Base-by-base conservation (phyloP, 2,797 vertebrate genomes). In the Geotrypetes seraphini region DNA sequence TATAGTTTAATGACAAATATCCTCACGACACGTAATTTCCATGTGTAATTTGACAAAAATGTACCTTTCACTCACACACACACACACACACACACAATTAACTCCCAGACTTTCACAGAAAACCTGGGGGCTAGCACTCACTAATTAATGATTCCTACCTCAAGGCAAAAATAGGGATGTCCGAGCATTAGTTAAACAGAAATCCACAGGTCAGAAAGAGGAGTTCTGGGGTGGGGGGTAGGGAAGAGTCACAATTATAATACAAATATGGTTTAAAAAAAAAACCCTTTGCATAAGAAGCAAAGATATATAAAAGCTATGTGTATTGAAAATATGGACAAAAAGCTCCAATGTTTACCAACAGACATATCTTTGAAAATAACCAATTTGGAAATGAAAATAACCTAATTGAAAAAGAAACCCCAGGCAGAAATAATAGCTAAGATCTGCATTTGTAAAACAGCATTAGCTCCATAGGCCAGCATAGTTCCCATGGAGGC, bases 401-500 rank as follows among this genome's bases (percentile, higher is more conserved):
- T n/a, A n/a, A n/a, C n/a, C n/a, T n/a, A n/a, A n/a, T n/a, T n/a
- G n/a, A n/a, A n/a, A n/a, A n/a, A n/a, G n/a, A n/a, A n/a, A n/a
- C n/a, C n/a, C n/a, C n/a, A n/a, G n/a, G n/a, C n/a, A n/a, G n/a
- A n/a, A 26, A 15, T 12, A 14, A 36, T 14, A 23, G 25, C 23
- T 28, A 8, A 8, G 19, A 52, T 47, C 52, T 63, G 53, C 64
- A 60, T 77, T 63, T 51, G 31, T 50, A 38, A 50, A 46, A 50
- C 47, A 67, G 47, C 29, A 77, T 78, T 92, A 98, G 80, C 91
- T 97, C 96, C 96, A 99, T 47, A 99, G 84, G 43, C 91, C 93
- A 19, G 93, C 96, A 5, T 99, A 99, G 76, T 98, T 98, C 54
- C 96, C 96, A 3, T 98, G 95, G 49, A 99, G 87, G 53, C 96